Percentiles rank a stretch among this genome's conserved stretches.
Evolutionary conservation across 1,140 invertebrate species (phyloP).

Genomic region (Dinoponera quadriceps): DNA sequence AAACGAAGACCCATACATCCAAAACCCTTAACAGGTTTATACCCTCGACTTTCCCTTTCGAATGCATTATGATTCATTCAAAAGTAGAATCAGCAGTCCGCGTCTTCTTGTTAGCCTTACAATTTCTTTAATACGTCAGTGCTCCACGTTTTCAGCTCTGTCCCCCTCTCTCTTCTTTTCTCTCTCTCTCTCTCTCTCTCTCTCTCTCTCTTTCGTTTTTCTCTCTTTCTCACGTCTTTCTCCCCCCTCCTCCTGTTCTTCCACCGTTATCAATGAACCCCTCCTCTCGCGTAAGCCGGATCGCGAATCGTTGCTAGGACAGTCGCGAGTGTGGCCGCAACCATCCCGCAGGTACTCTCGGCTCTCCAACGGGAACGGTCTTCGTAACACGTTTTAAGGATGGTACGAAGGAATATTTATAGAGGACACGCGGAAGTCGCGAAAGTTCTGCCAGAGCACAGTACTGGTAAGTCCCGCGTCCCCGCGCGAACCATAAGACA

Average conservation of each 20-base stretch:
- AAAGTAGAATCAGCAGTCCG: too few relatives aligned
- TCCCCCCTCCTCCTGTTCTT: constrained; percentile 2
- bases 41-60: too few relatives aligned
- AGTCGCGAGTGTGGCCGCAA: constrained; percentile 11
- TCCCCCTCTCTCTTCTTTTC: constrained; percentile 39
- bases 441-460: constrained; percentile 81
- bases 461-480: constrained; percentile 82
- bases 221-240: constrained; percentile 46
- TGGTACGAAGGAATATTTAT: constrained; percentile 81
- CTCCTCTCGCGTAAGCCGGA: constrained; percentile 21
- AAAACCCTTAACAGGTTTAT: not conserved
- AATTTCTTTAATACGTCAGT: constrained; percentile 22
- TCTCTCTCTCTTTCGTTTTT: constrained; percentile 27
- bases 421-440: constrained; percentile 77
- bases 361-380: not conserved
- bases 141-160: not conserved
- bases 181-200: constrained; percentile 48
- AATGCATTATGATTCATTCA: too few relatives aligned
- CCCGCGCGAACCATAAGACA: not conserved
- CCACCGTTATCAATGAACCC: constrained; percentile 39
- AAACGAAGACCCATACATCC: not conserved
- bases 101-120: not conserved
- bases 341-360: not conserved
- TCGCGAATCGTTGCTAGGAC: constrained; percentile 11
- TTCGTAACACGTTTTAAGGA: constrained; percentile 66